phyloP scores from a whole-genome alignment of 2,888 invertebrate species.

The Xestobium rufovillosum region DNA sequence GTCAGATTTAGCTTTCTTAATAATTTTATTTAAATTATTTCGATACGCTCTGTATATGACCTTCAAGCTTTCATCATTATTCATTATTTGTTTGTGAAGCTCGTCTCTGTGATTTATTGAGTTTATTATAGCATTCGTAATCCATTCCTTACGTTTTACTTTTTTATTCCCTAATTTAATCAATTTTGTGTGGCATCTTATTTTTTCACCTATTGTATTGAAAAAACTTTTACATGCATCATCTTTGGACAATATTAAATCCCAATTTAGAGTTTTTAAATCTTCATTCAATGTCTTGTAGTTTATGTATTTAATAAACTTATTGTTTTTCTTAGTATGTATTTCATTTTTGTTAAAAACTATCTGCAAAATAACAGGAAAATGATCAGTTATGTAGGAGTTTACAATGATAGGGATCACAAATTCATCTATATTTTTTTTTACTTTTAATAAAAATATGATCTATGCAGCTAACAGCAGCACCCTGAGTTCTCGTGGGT shows the following conservation, averaged over 20 bases:
- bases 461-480: constrained; percentile 6
- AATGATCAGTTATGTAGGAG: constrained; percentile 7
- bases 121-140: constrained; percentile 2
- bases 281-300: too few species aligned
- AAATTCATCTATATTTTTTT: too few species aligned
- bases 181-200: not conserved
- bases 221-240: too few species aligned
- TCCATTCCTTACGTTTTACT: constrained; percentile 4
- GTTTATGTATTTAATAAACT: too few species aligned
- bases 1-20: constrained; percentile 4
- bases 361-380: not conserved
- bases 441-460: constrained; percentile 4
- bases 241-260: too few species aligned
- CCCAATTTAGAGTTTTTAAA: too few species aligned
- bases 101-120: constrained; percentile 4
- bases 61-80: constrained; percentile 5
- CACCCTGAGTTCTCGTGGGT: constrained; percentile 5
- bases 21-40: constrained; percentile 3
- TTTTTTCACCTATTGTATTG: too few species aligned
- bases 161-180: too few species aligned
- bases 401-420: constrained; percentile 1
- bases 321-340: too few species aligned
- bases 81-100: constrained; percentile 5
- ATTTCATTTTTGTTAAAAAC: not conserved
- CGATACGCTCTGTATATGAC: constrained; percentile 3